Percentiles rank a stretch among this genome's conserved stretches.
phyloP scores from a whole-genome alignment of 2,888 invertebrate species.

The Chirona hameri region DNA sequence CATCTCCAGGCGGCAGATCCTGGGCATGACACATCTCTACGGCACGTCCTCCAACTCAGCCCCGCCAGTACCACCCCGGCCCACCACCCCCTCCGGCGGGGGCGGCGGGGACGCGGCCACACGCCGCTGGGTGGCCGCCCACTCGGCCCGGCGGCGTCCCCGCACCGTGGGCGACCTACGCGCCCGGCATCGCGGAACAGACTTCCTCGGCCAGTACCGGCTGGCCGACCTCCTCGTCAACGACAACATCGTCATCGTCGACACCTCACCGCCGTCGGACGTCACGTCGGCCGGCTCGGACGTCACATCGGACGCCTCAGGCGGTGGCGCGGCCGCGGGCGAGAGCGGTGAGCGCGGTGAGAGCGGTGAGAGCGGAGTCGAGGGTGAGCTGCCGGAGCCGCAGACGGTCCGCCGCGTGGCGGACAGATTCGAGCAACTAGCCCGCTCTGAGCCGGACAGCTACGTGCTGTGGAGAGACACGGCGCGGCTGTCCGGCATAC shows the following conservation, averaged over 20 bases:
- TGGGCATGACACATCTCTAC: not conserved
- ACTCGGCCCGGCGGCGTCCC: not conserved
- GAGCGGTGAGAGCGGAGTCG: not conserved
- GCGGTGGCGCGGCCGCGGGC: conserved; percentile 27
- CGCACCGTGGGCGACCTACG: not conserved
- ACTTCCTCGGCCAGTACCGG: conserved; percentile 28
- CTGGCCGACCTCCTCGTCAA: conserved; percentile 34
- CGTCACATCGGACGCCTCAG: not conserved
- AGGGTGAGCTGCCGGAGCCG: conserved; percentile 35
- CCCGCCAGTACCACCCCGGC: no score
- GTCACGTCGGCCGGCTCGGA: not conserved
- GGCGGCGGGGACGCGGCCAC: not conserved
- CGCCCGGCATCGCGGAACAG: not conserved
- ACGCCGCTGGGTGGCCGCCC: conserved; percentile 4
- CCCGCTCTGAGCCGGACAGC: conserved; percentile 26
- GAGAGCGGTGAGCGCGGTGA: conserved; percentile 29
- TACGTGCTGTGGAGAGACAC: conserved; percentile 33
- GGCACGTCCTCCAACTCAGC: not conserved
- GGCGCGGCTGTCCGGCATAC: conserved; percentile 35
- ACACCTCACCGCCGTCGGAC: conserved; percentile 31
- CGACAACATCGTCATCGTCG: conserved; percentile 35
- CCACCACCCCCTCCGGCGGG: not conserved
- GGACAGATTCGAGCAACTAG: conserved; percentile 34
- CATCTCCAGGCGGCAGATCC: not conserved
- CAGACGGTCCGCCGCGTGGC: conserved; percentile 36